Evolutionary conservation across 2,797 vertebrate genomes (phyloP).

Genomic region (Prionace glauca): DNA sequence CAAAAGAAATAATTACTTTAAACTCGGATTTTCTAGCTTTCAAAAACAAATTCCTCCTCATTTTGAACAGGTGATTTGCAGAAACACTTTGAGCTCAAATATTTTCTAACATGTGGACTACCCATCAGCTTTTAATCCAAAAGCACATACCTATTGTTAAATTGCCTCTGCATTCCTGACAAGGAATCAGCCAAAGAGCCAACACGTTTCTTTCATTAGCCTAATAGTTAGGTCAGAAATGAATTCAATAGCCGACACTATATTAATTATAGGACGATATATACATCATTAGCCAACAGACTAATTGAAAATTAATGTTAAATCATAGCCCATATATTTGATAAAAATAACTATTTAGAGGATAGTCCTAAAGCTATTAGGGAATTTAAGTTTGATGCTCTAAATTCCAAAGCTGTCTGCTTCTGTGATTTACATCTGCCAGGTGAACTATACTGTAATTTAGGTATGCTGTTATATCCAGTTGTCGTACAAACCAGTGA

Average conservation of each 20-base stretch:
- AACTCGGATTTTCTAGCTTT: slow-evolving; percentile 6
- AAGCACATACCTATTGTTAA: background rate
- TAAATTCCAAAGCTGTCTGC: background rate
- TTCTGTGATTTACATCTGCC: background rate
- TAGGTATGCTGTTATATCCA: background rate
- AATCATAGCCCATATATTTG: background rate
- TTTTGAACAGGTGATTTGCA: background rate
- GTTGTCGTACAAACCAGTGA: background rate
- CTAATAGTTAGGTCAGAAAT: slow-evolving; percentile 1
- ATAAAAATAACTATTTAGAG: background rate
- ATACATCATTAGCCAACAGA: background rate
- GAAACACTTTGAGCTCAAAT: background rate
- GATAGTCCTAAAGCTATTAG: background rate
- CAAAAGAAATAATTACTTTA: background rate
- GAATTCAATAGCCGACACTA: background rate
- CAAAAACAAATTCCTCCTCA: background rate
- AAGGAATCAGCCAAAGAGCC: background rate
- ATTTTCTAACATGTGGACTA: background rate
- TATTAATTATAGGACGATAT: background rate
- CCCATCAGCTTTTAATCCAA: background rate
- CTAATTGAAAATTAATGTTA: background rate
- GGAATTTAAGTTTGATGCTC: background rate
- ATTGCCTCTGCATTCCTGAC: background rate
- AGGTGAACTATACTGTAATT: background rate
- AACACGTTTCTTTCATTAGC: background rate